These are phyloP conservation scores for Sicus ferrugineus DNA, from an alignment of 2,888 invertebrate genomes.

Conservation along the genomic window DNA sequence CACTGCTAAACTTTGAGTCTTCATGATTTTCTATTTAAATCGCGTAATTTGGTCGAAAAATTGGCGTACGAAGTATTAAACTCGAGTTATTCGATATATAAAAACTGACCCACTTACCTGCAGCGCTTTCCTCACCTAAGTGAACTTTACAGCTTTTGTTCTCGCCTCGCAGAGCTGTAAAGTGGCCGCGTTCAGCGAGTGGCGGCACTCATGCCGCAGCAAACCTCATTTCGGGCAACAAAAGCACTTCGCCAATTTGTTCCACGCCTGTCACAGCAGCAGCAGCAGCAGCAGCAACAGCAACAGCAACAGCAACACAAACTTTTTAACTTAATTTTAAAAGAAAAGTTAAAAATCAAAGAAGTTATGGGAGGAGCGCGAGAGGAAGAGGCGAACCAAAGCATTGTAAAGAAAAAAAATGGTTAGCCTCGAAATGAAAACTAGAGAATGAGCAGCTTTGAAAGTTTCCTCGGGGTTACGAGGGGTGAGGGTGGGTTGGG, in stretches of 20 bases:
- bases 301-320: too few species aligned
- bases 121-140: background rate
- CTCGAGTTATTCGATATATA: background rate
- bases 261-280: constrained; percentile 21
- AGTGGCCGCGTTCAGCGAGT: background rate
- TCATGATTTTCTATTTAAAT: too few species aligned
- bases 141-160: too few species aligned
- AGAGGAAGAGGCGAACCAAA: background rate
- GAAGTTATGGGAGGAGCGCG: background rate
- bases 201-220: background rate
- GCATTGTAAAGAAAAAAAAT: background rate
- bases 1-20: too few species aligned
- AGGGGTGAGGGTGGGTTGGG: background rate
- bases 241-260: constrained; percentile 2
- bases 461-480: background rate
- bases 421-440: constrained; percentile 17
- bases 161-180: too few species aligned
- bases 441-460: background rate
- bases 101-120: background rate
- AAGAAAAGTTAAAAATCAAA: constrained; percentile 17
- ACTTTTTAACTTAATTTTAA: constrained; percentile 26
- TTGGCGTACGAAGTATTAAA: too few species aligned
- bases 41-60: too few species aligned
- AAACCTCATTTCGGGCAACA: background rate
- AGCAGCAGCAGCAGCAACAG: too few species aligned